Conservation (phyloP, 2,113 vertebrate genomes). For the Chiloscyllium plagiosum region DNA sequence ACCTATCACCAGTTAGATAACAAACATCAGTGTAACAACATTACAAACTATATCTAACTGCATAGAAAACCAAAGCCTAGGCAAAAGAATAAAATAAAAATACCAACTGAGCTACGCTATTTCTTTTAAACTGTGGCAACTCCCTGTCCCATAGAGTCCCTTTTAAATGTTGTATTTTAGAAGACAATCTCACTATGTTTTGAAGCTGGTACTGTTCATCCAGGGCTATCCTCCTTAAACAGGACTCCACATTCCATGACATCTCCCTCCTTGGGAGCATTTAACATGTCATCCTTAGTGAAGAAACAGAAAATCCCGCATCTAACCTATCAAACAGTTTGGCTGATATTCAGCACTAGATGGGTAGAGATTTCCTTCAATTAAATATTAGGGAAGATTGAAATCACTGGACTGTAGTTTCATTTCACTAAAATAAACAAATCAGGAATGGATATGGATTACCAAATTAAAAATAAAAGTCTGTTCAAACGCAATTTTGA, state of each 20-base stretch:
- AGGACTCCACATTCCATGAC: neutral
- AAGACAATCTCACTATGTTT: neutral
- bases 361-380: neutral
- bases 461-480: neutral
- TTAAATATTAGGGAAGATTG: neutral
- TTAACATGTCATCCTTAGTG: neutral
- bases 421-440: neutral
- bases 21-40: neutral
- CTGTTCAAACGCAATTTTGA: neutral
- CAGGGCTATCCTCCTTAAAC: neutral
- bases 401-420: neutral
- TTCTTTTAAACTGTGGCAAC: neutral
- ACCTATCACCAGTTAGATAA: neutral
- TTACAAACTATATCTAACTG: neutral
- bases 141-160: neutral
- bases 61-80: neutral
- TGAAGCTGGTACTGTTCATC: neutral
- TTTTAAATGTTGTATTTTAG: neutral
- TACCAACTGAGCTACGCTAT: neutral
- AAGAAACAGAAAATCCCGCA: neutral
- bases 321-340: neutral
- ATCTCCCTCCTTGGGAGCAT: neutral
- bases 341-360: neutral
- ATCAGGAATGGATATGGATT: neutral
- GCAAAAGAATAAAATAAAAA: neutral